Base-by-base conservation (phyloP, 2,797 vertebrate species). In the Pempheris klunzingeri region DNA sequence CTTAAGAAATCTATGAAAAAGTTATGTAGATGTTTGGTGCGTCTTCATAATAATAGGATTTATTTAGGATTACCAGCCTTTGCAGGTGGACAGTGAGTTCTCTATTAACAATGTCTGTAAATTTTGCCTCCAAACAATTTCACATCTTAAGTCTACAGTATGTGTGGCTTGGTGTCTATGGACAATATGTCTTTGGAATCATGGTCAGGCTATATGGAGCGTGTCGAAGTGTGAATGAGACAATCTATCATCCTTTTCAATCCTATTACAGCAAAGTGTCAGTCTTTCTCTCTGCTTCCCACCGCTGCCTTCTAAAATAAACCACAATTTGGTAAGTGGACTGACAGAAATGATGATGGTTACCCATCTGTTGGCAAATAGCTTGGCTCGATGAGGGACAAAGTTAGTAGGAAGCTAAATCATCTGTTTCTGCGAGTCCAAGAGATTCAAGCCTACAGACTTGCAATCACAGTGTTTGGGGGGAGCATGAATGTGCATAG, bases 201-300 rank as follows among this genome's bases (percentile, higher is more conserved):
- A 79, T 59, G 77, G 78, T 67, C 80, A 53, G 74, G 85, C 46
- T 75, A 89, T 90, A 86, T 50, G 83, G 90, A 92, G 89, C 85
- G 53, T 83, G 88, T 90, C 85, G 3, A 77, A 64, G 67, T 62
- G 86, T 76, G 88, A 92, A 92, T 86, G 82, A 87, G 74, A 80
- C 83, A 6, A 88, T 93, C 73, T 86, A 89, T 93, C 91, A 91
- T 90, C 71, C 76, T 90, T 87, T 87, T 89, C 83, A 36, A 69
- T 87, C 84, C 84, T 63, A 91, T 92, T 87, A 89, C 81, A 80
- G 72, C 72, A 49, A 66, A 74, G 71, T 79, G 88, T 88, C 83
- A 80, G 68, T 84, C 87, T 77, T 76, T 85, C 52, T 72, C 81
- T 58, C 70, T 1, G 77, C 65, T 78, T 83, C 81, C 82, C 74